A percentile compares a stretch with the other conserved stretches of the same genome.
These are phyloP conservation scores for Oxytorus armatus DNA, from an alignment of 2,888 invertebrate genomes.

Conservation along the genomic window DNA sequence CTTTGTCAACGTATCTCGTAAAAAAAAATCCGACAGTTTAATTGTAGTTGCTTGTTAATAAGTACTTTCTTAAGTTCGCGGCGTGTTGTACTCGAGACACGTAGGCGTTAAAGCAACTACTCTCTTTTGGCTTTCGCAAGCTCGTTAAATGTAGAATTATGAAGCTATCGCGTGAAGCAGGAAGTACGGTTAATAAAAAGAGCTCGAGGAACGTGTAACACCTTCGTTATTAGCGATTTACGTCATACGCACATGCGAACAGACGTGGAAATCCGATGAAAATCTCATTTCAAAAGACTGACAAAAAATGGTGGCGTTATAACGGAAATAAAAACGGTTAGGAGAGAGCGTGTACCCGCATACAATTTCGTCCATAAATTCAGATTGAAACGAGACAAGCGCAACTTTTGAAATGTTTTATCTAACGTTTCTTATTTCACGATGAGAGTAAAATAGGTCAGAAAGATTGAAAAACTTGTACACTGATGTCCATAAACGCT, in stretches of 20 bases:
- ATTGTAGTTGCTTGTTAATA: conserved; percentile 32
- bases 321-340: conserved; percentile 32
- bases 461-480: conserved; percentile 1
- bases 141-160: conserved; percentile 45
- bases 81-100: conserved; percentile 18
- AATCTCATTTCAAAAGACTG: conserved; percentile 53
- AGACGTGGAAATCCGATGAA: conserved; percentile 16
- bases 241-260: conserved; percentile 47
- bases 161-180: conserved; percentile 47
- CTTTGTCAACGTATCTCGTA: conserved; percentile 4
- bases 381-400: conserved; percentile 3
- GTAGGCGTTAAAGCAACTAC: conserved; percentile 33
- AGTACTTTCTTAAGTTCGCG: conserved; percentile 22
- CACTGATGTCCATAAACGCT: too few species aligned
- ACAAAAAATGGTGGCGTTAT: conserved; percentile 17
- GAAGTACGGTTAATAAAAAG: conserved; percentile 25
- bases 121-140: conserved; percentile 41
- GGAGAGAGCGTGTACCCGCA: not conserved
- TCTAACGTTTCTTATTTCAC: conserved; percentile 40
- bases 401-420: not conserved
- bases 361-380: conserved; percentile 46
- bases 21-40: conserved; percentile 7
- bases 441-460: conserved; percentile 1
- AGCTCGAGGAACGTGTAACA: conserved; percentile 32
- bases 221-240: conserved; percentile 14